Evolutionary conservation across 2,797 vertebrate species (phyloP), one percentile per base, ranked within the genome.

Genomic region (Prunella strophiata): DNA sequence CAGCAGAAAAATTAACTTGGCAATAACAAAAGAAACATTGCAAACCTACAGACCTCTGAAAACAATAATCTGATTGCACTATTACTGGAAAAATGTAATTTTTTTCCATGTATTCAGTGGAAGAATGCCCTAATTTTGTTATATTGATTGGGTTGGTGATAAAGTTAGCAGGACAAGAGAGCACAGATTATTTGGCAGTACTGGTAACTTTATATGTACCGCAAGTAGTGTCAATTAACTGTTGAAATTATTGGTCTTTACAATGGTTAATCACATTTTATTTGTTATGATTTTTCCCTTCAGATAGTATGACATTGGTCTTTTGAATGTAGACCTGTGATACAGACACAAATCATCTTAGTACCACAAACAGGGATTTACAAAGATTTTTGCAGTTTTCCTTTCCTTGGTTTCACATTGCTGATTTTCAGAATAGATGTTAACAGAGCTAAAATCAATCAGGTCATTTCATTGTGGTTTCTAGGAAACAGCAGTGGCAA

Each of bases 81-180:
- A 93, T 19, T 94, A 34, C 92, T 96, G 78, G 72, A 84, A 93
- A 97, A 97, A 84, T n/a, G 72, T 59, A 96, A 96, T 34, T 86
- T 96, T 96, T 59, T 78, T 96, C 94, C 65, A 95, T 94, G 87
- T 90, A 76, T 85, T 89, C 48, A 90, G 51, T 32, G 47, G 19
- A 97, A 82, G 67, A 95, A 94, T 78, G 45, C 65, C 81, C 63
- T 85, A 86, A 17, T 48, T 18, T 38, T 94, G 84, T 76, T 95
- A 38, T 84, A 89, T 71, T 79, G 85, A 93, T 95, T 89, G 77
- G 62, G 51, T 5, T 54, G 78, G 95, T 82, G 91, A 96, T 96
- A 89, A 96, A 96, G 77, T 91, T 94, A 95, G 82, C 55, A 93
- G 85, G 66, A 96, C n/a, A 75, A 79, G 58, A 86, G 70, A 95